phyloP scores from a whole-genome alignment of 2,113 vertebrate species.

The Otis tarda region DNA sequence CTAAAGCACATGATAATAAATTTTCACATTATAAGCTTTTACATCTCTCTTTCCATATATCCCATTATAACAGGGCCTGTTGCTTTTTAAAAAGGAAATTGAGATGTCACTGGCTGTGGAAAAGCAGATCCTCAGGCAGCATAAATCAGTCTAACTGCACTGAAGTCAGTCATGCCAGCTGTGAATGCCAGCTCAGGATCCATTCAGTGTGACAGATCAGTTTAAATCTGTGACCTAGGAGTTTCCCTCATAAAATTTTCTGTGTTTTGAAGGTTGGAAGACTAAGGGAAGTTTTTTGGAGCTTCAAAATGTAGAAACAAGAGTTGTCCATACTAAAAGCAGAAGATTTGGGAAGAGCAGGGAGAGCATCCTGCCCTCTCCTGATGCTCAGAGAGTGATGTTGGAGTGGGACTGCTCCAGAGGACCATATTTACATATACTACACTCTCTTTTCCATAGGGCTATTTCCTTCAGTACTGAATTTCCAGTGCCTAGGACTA shows the following conservation, averaged over 20 bases:
- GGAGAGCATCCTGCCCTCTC: background rate
- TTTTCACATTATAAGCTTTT: constrained; percentile 63
- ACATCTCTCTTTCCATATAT: constrained; percentile 42
- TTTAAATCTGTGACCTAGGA: background rate
- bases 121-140: constrained; percentile 14
- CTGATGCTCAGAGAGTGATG: background rate
- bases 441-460: background rate
- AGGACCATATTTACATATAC: background rate
- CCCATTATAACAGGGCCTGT: constrained; percentile 18
- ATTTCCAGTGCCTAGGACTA: background rate
- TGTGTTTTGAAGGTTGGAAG: background rate
- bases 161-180: background rate
- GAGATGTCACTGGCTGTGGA: constrained; percentile 42
- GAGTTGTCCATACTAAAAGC: background rate
- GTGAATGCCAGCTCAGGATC: background rate
- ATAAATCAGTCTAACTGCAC: background rate
- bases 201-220: background rate
- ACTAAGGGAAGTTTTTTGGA: background rate
- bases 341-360: background rate
- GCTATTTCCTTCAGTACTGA: background rate
- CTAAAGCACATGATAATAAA: constrained; percentile 56
- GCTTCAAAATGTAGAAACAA: background rate
- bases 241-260: background rate
- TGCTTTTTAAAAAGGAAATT: constrained; percentile 58
- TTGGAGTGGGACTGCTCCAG: background rate